Conservation (phyloP, 2,113 vertebrate genomes). For the Romanogobio albipinnatus region DNA sequence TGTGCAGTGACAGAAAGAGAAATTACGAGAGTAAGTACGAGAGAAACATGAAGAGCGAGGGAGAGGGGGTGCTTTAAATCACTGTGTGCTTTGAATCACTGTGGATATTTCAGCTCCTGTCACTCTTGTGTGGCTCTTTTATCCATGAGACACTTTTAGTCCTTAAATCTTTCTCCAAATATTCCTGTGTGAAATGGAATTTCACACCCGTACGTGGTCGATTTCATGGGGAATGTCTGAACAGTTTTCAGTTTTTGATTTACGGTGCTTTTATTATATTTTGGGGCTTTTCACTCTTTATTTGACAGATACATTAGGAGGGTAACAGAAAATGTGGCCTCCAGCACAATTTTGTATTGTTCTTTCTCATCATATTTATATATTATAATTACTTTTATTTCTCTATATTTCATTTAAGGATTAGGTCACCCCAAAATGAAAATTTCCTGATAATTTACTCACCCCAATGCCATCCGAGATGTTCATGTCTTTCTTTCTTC, state of each 20-base stretch:
- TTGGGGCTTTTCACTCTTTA: background rate
- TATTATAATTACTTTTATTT: too few species aligned
- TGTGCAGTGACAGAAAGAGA: constrained; percentile 31
- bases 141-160: constrained; percentile 35
- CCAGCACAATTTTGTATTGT: too few species aligned
- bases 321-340: background rate
- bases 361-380: too few species aligned
- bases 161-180: constrained; percentile 42
- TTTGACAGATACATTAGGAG: background rate
- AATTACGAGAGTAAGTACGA: background rate
- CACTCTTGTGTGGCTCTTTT: constrained; percentile 42
- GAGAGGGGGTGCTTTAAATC: constrained; percentile 33
- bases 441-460: too few species aligned
- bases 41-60: constrained; percentile 9
- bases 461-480: too few species aligned
- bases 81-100: constrained; percentile 10
- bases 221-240: constrained; percentile 27
- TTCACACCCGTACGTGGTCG: constrained; percentile 9
- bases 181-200: constrained; percentile 49
- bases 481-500: too few species aligned
- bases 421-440: too few species aligned
- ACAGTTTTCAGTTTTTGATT: background rate
- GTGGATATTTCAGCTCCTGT: constrained; percentile 38
- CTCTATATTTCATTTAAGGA: too few species aligned
- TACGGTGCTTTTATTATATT: background rate